These are phyloP conservation scores for Achlya flavicornis DNA, from an alignment of 2,888 invertebrate genomes.

Conservation along the genomic window DNA sequence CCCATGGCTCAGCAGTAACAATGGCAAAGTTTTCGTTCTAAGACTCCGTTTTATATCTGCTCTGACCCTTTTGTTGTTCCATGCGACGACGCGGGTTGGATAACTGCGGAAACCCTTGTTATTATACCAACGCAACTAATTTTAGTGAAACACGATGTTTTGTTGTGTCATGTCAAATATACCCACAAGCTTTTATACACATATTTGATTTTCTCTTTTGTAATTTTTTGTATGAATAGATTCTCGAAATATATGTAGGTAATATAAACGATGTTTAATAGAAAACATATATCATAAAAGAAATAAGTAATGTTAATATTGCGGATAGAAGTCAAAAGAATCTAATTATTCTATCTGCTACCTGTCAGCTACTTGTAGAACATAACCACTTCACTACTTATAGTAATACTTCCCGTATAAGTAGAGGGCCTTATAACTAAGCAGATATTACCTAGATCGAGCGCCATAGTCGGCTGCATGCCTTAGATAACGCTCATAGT, in stretches of 20 bases:
- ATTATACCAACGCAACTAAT: constrained; percentile 61
- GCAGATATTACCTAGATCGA: constrained; percentile 35
- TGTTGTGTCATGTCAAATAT: constrained; percentile 16
- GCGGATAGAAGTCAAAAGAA: too few relatives aligned
- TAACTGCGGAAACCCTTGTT: constrained; percentile 51
- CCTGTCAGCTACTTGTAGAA: too few relatives aligned
- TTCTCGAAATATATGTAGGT: too few relatives aligned
- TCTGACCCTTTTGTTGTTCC: constrained; percentile 61
- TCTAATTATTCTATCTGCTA: too few relatives aligned
- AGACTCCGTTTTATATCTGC: constrained; percentile 72
- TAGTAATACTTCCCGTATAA: too few relatives aligned
- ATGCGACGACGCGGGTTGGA: constrained; percentile 46
- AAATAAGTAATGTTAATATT: too few relatives aligned
- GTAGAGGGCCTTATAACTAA: constrained; percentile 21
- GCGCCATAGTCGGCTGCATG: constrained; percentile 32
- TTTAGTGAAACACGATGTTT: constrained; percentile 42
- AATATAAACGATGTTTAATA: too few relatives aligned
- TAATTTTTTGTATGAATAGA: too few relatives aligned
- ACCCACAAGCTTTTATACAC: constrained; percentile 2
- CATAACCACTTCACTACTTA: neutral
- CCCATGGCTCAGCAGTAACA: constrained; percentile 71
- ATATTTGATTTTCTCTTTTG: neutral
- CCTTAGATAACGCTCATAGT: constrained; percentile 30
- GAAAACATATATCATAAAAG: too few relatives aligned
- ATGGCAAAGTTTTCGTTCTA: constrained; percentile 76